Base-by-base conservation (phyloP, 2,888 invertebrate genomes). In the Ditula angustiorana region DNA sequence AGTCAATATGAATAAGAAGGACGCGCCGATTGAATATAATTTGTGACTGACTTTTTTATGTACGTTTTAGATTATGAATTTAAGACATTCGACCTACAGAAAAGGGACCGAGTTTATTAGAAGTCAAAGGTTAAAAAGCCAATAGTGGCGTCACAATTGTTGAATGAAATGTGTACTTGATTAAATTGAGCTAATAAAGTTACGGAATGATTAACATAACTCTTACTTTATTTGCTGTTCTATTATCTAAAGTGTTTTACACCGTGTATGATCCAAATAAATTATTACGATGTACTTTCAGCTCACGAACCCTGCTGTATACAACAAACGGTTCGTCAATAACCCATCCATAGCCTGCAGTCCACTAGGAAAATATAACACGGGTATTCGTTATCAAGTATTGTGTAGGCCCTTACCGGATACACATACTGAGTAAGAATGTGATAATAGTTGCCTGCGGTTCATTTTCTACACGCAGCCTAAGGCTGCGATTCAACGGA, bases 1-100 rank as follows among this genome's bases (percentile, higher is more conserved):
- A 62, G 68, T 74, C 76, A 70, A 80, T 83, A 85, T 84, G 79
- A 86, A 86, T 82, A 82, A 78, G 79, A 75, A 68, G 70, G 75
- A 78, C 61, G 66, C 63, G 50, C 49, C 60, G 57, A 49, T 62
- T 65, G 67, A 73, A 72, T 64, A 16, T 59, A 53, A 53, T 64
- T 59, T 64, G 59, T 13, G 52, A 37, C 8, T 44, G 35, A 21
- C 13, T 23, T 53, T 3, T 33, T 16, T n/a, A 24, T 35, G 30
- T 33, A 23, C 46, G n/a, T 58, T 56, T 28, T n/a, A 23, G 44
- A 44, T 50, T 55, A 61, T 46, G 53, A 59, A 59, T 49, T 33
- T 46, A 16, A 10, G 47, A 8, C n/a, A 5, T 16, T 33, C 13
- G 7, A 7, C 7, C 2, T 44, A 8, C 8, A 21, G n/a, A 57